Base-by-base conservation (phyloP, 2,113 vertebrate species). In the Mustela lutreola region DNA sequence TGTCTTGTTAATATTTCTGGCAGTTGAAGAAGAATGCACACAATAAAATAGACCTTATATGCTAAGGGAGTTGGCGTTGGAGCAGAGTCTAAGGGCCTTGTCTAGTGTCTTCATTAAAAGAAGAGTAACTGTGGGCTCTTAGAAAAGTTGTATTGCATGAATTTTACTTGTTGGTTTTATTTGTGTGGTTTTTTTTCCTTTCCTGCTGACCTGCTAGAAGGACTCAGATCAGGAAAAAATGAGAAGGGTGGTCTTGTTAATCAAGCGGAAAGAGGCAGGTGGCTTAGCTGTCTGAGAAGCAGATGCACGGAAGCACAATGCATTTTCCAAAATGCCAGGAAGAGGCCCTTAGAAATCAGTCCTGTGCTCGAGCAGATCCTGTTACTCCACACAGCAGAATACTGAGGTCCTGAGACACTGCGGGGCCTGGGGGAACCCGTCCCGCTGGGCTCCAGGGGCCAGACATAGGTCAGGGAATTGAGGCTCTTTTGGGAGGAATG, bases 311-410 rank as follows among this genome's bases (percentile, higher is more conserved):
- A 63, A 96, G 62, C 39, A 84, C 14, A 73, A 42, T 33, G 5
- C 5, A 22, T 75, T 88, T 83, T 67, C 70, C 48, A 31, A 60
- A 86, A 58, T n/a, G 16, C 10, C 1, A 15, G 12, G 28, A 92
- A 63, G 63, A 36, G 33, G 33, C 28, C 36, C 21, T 39, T 70
- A 86, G 21, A 67, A 90, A 33, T 45, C 12, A 56, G 7, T 79
- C 60, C 36, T 15, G 21, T 73, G 15, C 22, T 79, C 0, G 0
- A 88, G 67, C 33, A 21, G 67, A 76, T 83, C 19, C 14, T 75
- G 0, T 50, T 56, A 28, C 48, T 65, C 2, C 11, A 6, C 9
- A 2, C 2, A 33, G 53, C 8, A 56, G 56, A 78, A 87, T 0
- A 42, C 8, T 22, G 39, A 48, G 16, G 26, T 48, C 28, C 50